Percentiles rank a stretch among this genome's conserved stretches.
Evolutionary conservation across 2,113 vertebrate genomes (phyloP).

Genomic region (Verasper variegatus): DNA sequence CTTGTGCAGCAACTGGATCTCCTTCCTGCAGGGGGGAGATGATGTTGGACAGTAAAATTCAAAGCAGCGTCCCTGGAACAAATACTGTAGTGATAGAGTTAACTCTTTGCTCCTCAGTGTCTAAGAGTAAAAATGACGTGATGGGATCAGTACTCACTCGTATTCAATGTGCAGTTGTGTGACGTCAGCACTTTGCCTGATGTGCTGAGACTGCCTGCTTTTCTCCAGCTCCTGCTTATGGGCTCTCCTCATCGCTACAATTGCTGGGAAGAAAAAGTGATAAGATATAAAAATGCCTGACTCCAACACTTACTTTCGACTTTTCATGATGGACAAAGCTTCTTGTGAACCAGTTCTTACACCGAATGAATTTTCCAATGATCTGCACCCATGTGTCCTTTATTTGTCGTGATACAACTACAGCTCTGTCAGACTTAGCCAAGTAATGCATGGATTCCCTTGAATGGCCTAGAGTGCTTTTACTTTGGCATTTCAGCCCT

Average conservation of each 20-base stretch:
- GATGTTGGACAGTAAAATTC: too few relatives aligned
- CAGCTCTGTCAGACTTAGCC: too few relatives aligned
- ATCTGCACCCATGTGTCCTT: not conserved
- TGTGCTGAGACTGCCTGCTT: constrained; percentile 85
- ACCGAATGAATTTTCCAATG: not conserved
- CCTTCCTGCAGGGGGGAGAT: constrained; percentile 81
- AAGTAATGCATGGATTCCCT: not conserved
- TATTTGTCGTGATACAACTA: too few relatives aligned
- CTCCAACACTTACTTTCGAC: too few relatives aligned
- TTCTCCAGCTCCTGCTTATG: constrained; percentile 93
- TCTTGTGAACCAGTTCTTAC: not conserved
- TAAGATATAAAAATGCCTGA: not conserved
- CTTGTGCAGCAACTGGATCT: constrained; percentile 88
- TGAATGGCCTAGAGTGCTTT: not conserved
- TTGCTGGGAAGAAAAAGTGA: constrained; percentile 78
- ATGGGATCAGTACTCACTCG: constrained; percentile 82
- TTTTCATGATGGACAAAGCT: not conserved
- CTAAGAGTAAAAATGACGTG: not conserved
- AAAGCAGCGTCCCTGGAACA: too few relatives aligned
- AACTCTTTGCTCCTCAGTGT: too few relatives aligned
- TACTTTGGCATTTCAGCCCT: not conserved
- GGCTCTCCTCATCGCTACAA: constrained; percentile 93
- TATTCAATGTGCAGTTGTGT: constrained; percentile 85
- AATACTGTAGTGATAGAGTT: too few relatives aligned
- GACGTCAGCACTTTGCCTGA: constrained; percentile 86